Evolutionary conservation across 2,797 vertebrate genomes (phyloP), one percentile per base, ranked within the genome.

Genomic region (Protonibea diacanthus): DNA sequence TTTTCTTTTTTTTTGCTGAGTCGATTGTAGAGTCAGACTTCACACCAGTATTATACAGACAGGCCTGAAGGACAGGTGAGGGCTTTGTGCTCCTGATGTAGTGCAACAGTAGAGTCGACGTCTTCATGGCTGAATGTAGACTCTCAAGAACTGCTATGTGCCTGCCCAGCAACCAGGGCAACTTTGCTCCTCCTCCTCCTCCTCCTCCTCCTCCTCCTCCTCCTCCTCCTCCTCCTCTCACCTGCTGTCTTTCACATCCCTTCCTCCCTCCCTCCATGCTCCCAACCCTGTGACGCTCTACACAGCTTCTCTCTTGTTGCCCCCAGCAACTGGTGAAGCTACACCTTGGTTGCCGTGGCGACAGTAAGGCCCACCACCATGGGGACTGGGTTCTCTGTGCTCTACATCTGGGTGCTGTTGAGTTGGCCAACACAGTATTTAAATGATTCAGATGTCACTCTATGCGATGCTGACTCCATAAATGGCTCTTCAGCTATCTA

Each of bases 291-390:
- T 44, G 70, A 72, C 23, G 18, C 60, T 78, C 82, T 18, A 59
- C 70, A 85, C 80, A 79, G 80, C 77, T 74, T 87, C 84, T 83
- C 66, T 77, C 76, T 59, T 67, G 92, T 91, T 89, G 83, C 83
- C 84, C 82, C 20, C 56, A 38, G 88, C 87, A 91, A 92, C 90
- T 78, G 68, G 81, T 71, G 79, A 92, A 93, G 92, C 91, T 92
- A 91, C 91, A 93, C 92, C 89, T 88, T 89, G 88, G 93, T 95
- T 94, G 84, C 88, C 67, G 53, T 86, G 77, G 92, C 49, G 75
- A 94, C 59, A 15, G 84, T 64, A 58, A 81, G 82, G 75, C 82
- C 84, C 80, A 83, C 73, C 78, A 75, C 83, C 88, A 86, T 23
- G 60, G 85, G 84, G 84, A 85, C 85, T 63, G 44, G 33, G 74